Evolutionary conservation across 2,888 invertebrate genomes (phyloP).

Genomic region (Schizaphis graminum): DNA sequence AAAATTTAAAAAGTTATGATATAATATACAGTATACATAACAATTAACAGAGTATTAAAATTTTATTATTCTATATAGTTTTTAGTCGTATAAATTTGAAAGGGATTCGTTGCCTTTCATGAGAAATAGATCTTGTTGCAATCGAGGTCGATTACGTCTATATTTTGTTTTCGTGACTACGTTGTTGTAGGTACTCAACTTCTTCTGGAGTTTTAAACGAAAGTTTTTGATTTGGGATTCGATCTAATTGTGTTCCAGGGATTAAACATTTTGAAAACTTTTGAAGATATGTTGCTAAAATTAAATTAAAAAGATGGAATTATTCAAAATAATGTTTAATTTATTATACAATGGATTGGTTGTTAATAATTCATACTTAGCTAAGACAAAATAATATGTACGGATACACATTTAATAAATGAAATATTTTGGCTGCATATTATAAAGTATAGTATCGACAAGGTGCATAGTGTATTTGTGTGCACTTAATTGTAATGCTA

Average conservation of each 20-base stretch:
- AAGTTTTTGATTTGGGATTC: not conserved
- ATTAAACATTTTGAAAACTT: not conserved
- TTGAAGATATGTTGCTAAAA: not conserved
- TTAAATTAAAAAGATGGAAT: not conserved
- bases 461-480: not conserved
- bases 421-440: not conserved
- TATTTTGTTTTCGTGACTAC: not conserved
- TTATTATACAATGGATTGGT: not conserved
- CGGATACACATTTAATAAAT: not conserved
- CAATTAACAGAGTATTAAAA: not conserved
- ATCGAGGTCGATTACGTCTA: not conserved
- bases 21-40: not conserved
- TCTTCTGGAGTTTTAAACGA: not conserved
- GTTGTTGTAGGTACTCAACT: not conserved
- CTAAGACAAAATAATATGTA: not conserved
- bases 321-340: not conserved
- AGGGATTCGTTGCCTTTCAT: no score
- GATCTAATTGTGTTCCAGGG: not conserved
- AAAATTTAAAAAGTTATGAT: not conserved
- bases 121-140: not conserved
- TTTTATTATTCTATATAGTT: not conserved
- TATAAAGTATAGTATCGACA: not conserved
- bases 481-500: not conserved
- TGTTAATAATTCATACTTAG: not conserved
- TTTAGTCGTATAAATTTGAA: not conserved